Conservation (phyloP, 2,888 invertebrate genomes). For the Apocheima hispidaria region DNA sequence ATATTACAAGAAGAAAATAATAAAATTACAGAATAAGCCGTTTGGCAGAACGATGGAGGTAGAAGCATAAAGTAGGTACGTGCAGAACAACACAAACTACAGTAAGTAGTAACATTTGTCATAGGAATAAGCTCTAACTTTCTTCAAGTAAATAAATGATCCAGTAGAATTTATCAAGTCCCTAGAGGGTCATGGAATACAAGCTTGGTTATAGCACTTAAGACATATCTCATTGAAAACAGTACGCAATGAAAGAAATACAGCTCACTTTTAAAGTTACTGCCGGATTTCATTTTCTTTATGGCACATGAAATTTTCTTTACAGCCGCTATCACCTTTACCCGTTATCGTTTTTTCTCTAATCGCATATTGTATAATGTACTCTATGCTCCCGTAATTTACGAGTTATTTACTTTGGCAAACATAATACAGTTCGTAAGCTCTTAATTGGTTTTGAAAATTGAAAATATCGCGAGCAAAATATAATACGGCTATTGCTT, state of each 20-base stretch:
- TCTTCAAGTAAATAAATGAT: constrained; percentile 11
- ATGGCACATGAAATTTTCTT: constrained; percentile 40
- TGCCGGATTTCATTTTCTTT: constrained; percentile 44
- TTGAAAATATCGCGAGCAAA: constrained; percentile 5
- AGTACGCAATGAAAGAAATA: constrained; percentile 29
- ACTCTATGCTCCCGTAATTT: constrained; percentile 15
- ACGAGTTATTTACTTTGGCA: constrained; percentile 13
- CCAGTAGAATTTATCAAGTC: constrained; percentile 18
- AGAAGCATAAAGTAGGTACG: neutral
- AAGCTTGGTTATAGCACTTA: constrained; percentile 24
- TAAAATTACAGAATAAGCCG: constrained; percentile 4
- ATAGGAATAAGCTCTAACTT: constrained; percentile 15
- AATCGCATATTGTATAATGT: constrained; percentile 26
- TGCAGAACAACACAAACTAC: constrained; percentile 14
- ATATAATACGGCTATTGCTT: neutral
- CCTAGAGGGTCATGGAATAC: constrained; percentile 19
- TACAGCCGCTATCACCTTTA: constrained; percentile 37
- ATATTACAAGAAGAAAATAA: constrained; percentile 2
- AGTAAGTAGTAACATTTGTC: constrained; percentile 9
- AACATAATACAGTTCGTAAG: constrained; percentile 11
- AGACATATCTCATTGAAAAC: constrained; percentile 36
- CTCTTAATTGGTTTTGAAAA: constrained; percentile 6
- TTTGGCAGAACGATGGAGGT: neutral
- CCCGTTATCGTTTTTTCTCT: constrained; percentile 30
- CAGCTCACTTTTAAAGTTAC: constrained; percentile 42